Base-by-base conservation (phyloP, 2,888 invertebrate species). In the Asteroscopus sphinx region DNA sequence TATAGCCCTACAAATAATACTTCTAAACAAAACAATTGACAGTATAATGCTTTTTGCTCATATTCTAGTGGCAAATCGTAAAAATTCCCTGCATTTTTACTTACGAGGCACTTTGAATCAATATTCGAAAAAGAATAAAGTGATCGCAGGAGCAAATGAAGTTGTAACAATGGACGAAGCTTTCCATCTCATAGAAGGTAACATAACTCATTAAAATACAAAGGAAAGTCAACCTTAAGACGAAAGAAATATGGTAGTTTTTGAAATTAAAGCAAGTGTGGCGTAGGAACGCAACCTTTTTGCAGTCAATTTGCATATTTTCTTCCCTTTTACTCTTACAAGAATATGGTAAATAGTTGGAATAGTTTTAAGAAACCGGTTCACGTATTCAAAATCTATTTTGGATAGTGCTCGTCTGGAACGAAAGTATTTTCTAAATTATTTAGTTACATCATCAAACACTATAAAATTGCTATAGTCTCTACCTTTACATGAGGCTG, bases 21-120 rank as follows among this genome's bases (percentile, higher is more conserved):
- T 53, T 51, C 55, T 66, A 66, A 69, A 60, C 54, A 71, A 73
- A 60, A 68, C 66, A 73, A 68, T 70, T 73, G 67, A 67, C 70
- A 73, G 57, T 61, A 68, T 70, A 70, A 67, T 68, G 42, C 64
- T 68, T 68, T 78, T 79, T 82, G 52, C 60, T 75, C 62, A 63
- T 68, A 65, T 76, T 73, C 76, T 77, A 76, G 79, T 87, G 83
- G 81, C 74, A 81, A 88, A 88, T 93, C 92, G 92, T 93, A 92
- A 91, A 92, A 89, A 92, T 92, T 87, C 91, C 77, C 73, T 66
- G 78, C 88, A 90, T 93, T 87, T 88, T 82, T 84, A 86, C 90
- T 88, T 91, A 91, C 89, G 80, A 88, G 85, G 85, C 88, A 89
- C 84, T 88, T 89, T 85, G 90, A 91, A 90, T 92, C 92, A 92